Evolutionary conservation across 2,797 vertebrate genomes (phyloP).

Genomic region (Tragelaphus oryx): DNA sequence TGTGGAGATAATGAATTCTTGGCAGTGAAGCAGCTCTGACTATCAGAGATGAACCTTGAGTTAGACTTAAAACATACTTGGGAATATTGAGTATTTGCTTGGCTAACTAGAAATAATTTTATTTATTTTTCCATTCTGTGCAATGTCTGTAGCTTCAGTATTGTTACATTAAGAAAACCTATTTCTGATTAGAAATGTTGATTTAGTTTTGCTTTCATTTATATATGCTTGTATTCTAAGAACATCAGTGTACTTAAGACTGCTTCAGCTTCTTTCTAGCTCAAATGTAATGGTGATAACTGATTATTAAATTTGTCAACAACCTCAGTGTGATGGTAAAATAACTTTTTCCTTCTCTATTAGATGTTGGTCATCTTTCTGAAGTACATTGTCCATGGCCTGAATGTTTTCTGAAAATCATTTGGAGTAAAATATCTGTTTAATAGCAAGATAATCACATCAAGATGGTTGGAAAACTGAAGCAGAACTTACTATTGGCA

Average conservation of each 20-base stretch:
- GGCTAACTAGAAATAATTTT: background rate
- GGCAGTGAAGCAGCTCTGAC: background rate
- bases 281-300: background rate
- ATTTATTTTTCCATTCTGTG: conserved; percentile 22
- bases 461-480: conserved; percentile 95
- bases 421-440: conserved; percentile 22
- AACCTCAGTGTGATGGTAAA: background rate
- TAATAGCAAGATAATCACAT: background rate
- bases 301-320: background rate
- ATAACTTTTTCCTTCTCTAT: background rate
- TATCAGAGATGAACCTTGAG: background rate
- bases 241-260: background rate
- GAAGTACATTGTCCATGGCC: conserved; percentile 73
- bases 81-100: conserved; percentile 12
- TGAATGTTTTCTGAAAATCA: conserved; percentile 62
- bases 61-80: background rate
- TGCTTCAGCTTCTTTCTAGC: background rate
- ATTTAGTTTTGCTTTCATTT: conserved; percentile 30
- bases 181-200: background rate
- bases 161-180: conserved; percentile 24
- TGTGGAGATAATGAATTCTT: background rate
- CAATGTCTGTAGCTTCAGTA: background rate
- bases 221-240: background rate
- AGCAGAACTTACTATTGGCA: conserved; percentile 94
- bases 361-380: conserved; percentile 71